Evolutionary conservation across 1,140 invertebrate species (phyloP), one percentile per base, ranked within the genome.

Genomic region (Listronotus oregonensis): DNA sequence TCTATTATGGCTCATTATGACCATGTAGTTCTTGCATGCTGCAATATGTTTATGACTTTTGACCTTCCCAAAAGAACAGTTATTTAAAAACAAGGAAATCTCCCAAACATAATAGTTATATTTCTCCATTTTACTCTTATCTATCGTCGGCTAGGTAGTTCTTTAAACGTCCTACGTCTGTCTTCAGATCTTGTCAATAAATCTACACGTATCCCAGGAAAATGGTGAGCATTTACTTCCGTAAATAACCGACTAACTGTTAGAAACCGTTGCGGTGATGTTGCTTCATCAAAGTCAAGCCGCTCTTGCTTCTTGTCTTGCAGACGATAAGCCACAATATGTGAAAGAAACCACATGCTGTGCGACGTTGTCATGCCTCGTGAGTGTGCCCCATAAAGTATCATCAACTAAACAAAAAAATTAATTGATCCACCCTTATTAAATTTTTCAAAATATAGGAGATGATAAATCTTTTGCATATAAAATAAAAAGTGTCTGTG

Each of bases 191-290:
- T 57, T 40, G 55, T 11, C 39, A 40, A 57, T 57, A 57, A 57
- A 57, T 57, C 55, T 57, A 57, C 55, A 31, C 55, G 42, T 27
- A 44, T 57, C 55, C 55, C 39, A 12, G 40, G 55, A 57, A 57
- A 27, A 57, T 17, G 8, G 56, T 59, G 15, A 12, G 32, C 44
- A 21, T 46, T 47, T 59, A 59, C 56, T 59, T 59, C 56, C 56
- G 56, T 59, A 59, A 59, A 47, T 37, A 59, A 47, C 56, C 44
- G 44, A 3, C 37, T 39, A 56, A 46, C 44, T 46, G 43, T 59
- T 59, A 32, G 56, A 58, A 21, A 34, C 56, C 44, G 18, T 59
- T 59, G 56, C 56, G 43, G 56, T 59, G 56, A 59, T 43, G 56
- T 47, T 59, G 56, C 56, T 47, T 43, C 56, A 43, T 59, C 56